Base-by-base conservation (phyloP, 2,888 invertebrate genomes). In the Pseudococcus viburni region DNA sequence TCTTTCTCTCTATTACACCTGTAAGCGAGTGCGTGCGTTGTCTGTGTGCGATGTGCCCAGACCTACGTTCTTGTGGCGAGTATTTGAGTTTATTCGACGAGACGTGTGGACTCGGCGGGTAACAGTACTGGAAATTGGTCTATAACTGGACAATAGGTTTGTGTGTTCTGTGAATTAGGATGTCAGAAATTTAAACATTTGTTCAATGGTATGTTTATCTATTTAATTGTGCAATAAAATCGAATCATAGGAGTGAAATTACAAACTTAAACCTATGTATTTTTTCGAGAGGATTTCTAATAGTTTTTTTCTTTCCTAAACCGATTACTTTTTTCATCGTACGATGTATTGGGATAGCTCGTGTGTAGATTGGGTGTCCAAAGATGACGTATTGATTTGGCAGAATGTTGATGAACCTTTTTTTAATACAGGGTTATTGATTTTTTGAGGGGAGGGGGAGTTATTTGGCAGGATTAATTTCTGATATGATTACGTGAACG, bases 71-170 rank as follows among this genome's bases (percentile, higher is more conserved):
- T 22, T 26, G 77, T 77, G 26, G 26, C 26, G 26, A 55, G 59
- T 59, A 59, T 59, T 59, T 19, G 9, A 19, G n/a, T 42, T 73
- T 85, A 19, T 77, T 87, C 33, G 39, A 42, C 86, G 15, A 68
- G 46, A 39, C 26, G 68, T 46, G 39, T 46, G 15, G 55, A 59
- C 46, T 15, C 26, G 59, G 42, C 86, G 42, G 22, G 22, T 83
- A 55, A 55, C 80, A 83, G 80, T 87, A 80, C 55, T 80, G 87
- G 80, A 87, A 87, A 87, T 87, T 87, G 80, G 80, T 87, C 80
- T 87, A 15, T 11, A 55, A 26, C 77, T 59, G 83, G 87, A 87
- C 87, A 80, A 87, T 77, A 80, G 80, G 77, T 77, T 15, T 68
- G 86, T 86, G 77, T 68, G 12, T 80, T 80, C 26, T 80, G 22